phyloP scores from a whole-genome alignment of 2,888 invertebrate species.

The Xanthostigma xanthostigma region DNA sequence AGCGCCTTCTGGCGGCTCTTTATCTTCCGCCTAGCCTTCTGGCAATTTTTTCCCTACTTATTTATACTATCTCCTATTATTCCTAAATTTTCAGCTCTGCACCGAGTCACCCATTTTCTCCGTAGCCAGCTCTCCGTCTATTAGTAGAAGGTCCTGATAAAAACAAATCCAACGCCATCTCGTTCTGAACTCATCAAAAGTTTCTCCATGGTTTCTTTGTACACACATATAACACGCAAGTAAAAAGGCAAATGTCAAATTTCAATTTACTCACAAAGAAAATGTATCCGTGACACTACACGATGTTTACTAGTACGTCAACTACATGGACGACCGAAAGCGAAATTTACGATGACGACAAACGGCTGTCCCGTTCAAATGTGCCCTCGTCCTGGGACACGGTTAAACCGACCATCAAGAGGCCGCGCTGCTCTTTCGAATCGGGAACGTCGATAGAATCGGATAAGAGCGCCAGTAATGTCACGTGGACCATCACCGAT shows the following conservation, averaged over 20 bases:
- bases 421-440: conserved; percentile 4
- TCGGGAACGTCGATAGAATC: not conserved
- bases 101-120: no score
- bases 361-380: conserved; percentile 6
- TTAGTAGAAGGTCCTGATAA: no score
- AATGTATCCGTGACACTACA: not conserved
- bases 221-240: not conserved
- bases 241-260: no score
- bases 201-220: not conserved
- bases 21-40: no score
- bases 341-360: conserved; percentile 1
- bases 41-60: no score
- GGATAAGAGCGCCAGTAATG: conserved; percentile 11
- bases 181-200: no score
- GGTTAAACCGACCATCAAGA: conserved; percentile 4
- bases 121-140: no score
- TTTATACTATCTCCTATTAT: no score
- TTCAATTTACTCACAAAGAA: not conserved
- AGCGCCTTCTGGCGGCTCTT: no score
- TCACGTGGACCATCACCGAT: conserved; percentile 28
- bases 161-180: no score
- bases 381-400: conserved; percentile 9
- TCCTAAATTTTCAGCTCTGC: no score
- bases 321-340: conserved; percentile 2
- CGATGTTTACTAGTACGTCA: not conserved